Evolutionary conservation across 2,113 vertebrate species (phyloP).

Genomic region (Hypocryptadius cinnamomeus): DNA sequence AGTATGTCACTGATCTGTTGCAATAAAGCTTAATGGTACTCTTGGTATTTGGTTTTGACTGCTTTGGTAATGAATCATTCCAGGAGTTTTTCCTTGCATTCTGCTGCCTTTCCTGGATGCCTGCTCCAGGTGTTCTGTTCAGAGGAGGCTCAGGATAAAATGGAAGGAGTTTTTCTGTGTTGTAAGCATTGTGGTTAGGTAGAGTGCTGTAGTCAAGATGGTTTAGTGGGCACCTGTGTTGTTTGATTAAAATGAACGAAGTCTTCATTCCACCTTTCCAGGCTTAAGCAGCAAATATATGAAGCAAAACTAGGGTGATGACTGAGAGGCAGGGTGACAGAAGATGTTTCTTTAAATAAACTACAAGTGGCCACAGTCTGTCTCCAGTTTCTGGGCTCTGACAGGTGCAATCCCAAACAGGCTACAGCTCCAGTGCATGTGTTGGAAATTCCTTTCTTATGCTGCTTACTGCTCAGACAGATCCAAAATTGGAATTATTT

Average conservation of each 20-base stretch:
- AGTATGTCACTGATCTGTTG: background rate
- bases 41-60: background rate
- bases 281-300: background rate
- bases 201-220: background rate
- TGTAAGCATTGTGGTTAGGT: background rate
- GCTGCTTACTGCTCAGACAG: background rate
- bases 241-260: background rate
- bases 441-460: background rate
- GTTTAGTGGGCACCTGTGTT: background rate
- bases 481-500: background rate
- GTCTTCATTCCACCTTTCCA: background rate
- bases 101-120: background rate
- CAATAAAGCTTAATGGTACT: background rate
- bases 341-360: background rate
- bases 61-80: background rate
- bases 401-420: background rate
- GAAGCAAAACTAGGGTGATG: background rate
- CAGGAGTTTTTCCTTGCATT: background rate
- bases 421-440: background rate
- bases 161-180: background rate
- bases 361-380: background rate
- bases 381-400: background rate
- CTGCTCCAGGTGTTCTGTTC: background rate
- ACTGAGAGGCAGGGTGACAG: background rate
- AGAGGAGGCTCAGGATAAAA: background rate